Percentiles rank a stretch among this genome's conserved stretches.
phyloP scores from a whole-genome alignment of 1,140 invertebrate genomes.

The Liolophura sinensis region DNA sequence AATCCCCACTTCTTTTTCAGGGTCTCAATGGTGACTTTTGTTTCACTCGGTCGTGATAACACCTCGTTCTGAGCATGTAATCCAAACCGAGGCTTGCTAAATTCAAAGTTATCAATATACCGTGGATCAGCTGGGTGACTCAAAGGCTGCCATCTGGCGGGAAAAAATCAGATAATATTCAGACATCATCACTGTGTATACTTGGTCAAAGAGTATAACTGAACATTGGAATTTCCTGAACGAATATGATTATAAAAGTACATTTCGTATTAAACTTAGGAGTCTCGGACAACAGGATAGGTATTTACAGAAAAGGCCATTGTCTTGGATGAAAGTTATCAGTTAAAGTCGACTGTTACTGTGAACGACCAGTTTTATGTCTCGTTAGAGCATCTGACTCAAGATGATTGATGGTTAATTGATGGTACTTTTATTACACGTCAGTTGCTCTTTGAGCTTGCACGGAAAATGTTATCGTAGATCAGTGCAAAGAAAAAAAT shows the following conservation, averaged over 20 bases:
- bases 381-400: too few species aligned
- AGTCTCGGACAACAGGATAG: too few species aligned
- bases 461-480: too few species aligned
- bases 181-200: neutral
- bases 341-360: too few species aligned
- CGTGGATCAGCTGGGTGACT: conserved; percentile 31
- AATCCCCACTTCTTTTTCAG: conserved; percentile 36
- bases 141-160: conserved; percentile 43
- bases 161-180: neutral
- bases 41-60: neutral
- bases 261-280: neutral
- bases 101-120: conserved; percentile 31
- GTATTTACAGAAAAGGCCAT: too few species aligned
- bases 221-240: neutral
- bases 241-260: neutral
- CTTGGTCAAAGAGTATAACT: neutral
- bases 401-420: too few species aligned
- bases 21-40: conserved; percentile 30
- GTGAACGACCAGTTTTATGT: too few species aligned
- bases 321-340: too few species aligned
- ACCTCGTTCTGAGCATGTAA: conserved; percentile 21
- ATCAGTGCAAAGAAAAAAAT: too few species aligned
- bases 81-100: conserved; percentile 29
- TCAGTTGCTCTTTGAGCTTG: too few species aligned
- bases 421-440: too few species aligned